phyloP scores from a whole-genome alignment of 2,113 vertebrate species.

The Podarcis muralis region DNA sequence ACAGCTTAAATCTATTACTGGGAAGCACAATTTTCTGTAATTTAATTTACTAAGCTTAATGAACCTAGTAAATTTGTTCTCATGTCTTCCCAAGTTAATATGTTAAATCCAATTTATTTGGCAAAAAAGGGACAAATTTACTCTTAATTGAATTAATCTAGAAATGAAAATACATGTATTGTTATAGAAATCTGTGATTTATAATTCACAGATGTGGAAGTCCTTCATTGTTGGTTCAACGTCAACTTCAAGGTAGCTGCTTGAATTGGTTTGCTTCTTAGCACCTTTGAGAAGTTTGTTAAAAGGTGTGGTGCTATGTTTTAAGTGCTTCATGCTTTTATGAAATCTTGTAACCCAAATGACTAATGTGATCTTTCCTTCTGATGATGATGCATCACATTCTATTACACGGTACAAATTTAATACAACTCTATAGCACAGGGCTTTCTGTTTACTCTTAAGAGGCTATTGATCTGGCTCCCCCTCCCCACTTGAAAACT shows the following conservation, averaged over 20 bases:
- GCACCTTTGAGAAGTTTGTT: conserved; percentile 49
- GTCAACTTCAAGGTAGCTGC: neutral
- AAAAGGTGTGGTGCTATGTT: conserved; percentile 12
- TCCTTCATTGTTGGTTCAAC: conserved; percentile 49
- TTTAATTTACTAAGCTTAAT: conserved; percentile 84
- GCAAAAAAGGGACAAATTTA: conserved; percentile 73
- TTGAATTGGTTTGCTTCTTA: neutral
- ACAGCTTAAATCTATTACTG: conserved; percentile 77
- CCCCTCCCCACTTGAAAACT: neutral
- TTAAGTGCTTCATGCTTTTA: conserved; percentile 14
- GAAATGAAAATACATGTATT: conserved; percentile 67
- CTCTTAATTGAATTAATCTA: conserved; percentile 76
- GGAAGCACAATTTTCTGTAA: conserved; percentile 78
- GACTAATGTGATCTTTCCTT: conserved; percentile 29
- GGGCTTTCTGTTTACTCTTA: conserved; percentile 1
- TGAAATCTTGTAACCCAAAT: conserved; percentile 22
- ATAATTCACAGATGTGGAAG: conserved; percentile 62
- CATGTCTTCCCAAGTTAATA: conserved; percentile 80
- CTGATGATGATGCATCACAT: conserved; percentile 15
- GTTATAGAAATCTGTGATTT: conserved; percentile 71
- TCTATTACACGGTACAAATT: neutral
- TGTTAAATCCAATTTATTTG: conserved; percentile 79
- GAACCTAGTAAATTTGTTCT: conserved; percentile 81
- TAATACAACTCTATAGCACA: neutral
- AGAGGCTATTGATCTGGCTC: conserved; percentile 28